A percentile compares a stretch with the other conserved stretches of the same genome.
Conservation (phyloP, 2,113 vertebrate species). For the Hyperoodon ampullatus region DNA sequence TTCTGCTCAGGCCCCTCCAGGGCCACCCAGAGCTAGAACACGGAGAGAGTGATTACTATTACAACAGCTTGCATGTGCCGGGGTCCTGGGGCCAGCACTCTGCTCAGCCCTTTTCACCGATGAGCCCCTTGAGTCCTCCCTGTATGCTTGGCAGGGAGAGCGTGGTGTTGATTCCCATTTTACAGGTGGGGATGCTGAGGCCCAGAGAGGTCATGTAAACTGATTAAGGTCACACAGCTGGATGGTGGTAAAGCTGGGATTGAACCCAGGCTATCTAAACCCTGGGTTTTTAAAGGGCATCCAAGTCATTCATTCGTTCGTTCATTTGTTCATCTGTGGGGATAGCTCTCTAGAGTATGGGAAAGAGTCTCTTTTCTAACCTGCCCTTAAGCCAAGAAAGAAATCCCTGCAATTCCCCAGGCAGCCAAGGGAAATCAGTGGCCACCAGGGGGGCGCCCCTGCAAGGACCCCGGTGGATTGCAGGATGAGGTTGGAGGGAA, state of each 20-base stretch:
- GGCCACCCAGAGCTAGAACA: fast-evolving
- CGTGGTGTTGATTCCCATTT: not conserved
- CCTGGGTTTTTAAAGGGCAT: not conserved
- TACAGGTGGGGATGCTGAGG: not conserved
- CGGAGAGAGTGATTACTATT: too few relatives aligned
- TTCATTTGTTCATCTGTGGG: not conserved
- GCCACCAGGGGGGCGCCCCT: not conserved
- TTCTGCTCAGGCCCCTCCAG: not conserved
- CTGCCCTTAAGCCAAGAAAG: not conserved
- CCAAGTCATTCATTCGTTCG: not conserved
- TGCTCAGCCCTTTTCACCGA: not conserved
- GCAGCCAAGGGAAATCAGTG: not conserved
- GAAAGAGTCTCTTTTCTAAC: not conserved
- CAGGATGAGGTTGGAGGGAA: not conserved
- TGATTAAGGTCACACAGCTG: not conserved
- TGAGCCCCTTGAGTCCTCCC: not conserved
- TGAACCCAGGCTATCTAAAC: not conserved
- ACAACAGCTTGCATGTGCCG: not conserved
- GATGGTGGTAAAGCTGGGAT: not conserved
- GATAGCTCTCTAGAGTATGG: not conserved
- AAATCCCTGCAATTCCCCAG: not conserved
- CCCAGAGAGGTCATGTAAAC: not conserved
- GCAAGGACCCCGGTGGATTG: too few relatives aligned
- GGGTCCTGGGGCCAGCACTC: not conserved
- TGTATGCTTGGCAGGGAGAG: too few relatives aligned